These are phyloP conservation scores for Strigamia crassipes DNA, from an alignment of 2,888 invertebrate genomes.

Conservation along the genomic window DNA sequence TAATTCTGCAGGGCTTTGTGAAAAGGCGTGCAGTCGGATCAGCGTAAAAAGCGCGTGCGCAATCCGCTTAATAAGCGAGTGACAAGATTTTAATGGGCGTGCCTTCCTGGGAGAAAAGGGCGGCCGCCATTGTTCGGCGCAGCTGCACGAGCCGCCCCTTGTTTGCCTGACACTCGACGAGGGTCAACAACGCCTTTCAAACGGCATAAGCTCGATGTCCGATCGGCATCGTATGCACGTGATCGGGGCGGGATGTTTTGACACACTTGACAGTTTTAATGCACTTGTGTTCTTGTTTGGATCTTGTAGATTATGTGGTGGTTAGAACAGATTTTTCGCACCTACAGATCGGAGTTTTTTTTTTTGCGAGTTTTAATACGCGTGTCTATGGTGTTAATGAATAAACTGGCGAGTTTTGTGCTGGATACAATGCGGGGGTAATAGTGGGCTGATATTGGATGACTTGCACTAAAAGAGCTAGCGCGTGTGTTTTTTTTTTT, in stretches of 20 bases:
- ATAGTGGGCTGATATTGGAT: too few species aligned
- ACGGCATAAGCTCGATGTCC: neutral
- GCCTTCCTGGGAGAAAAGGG: constrained; percentile 10
- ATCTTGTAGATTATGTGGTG: neutral
- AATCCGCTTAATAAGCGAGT: neutral
- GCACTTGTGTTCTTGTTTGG: neutral
- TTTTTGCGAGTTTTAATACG: too few species aligned
- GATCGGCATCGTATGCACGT: neutral
- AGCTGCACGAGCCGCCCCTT: constrained; percentile 10
- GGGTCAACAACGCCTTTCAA: neutral
- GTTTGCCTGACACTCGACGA: constrained; percentile 4
- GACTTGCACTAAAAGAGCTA: too few species aligned
- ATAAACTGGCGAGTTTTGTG: too few species aligned
- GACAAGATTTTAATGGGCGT: constrained; percentile 10
- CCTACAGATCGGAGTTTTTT: too few species aligned
- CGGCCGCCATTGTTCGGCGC: constrained; percentile 8
- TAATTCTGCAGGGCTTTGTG: neutral
- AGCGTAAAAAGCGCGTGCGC: constrained; percentile 3
- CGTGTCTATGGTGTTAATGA: too few species aligned
- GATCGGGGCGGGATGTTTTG: neutral
- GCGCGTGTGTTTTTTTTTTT: too few species aligned
- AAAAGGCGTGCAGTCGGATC: neutral
- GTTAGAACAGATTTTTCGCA: too few species aligned
- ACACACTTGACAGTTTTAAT: neutral
- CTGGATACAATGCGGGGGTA: too few species aligned